Percentiles rank a stretch among this genome's conserved stretches.
Conservation (phyloP, 2,113 vertebrate species). For the Psilopogon haemacephalus region DNA sequence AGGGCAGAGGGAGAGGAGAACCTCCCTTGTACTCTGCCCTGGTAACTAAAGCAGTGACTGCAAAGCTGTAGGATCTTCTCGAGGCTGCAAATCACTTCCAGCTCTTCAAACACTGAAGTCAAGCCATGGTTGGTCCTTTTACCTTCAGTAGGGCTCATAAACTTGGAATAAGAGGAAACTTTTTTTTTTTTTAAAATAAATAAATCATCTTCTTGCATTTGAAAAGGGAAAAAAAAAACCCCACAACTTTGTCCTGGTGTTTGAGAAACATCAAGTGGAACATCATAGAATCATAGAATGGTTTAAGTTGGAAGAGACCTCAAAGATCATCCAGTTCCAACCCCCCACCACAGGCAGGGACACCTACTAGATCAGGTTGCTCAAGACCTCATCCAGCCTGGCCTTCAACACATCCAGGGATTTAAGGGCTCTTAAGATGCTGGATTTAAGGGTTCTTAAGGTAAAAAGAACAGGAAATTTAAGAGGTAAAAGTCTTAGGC, state of each 20-base stretch:
- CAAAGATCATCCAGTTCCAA: too few species aligned
- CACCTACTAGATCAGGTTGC: too few species aligned
- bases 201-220: not conserved
- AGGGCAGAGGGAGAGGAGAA: too few species aligned
- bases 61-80: not conserved
- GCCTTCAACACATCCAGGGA: too few species aligned
- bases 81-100: not conserved
- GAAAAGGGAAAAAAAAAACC: not conserved
- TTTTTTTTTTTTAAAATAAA: too few species aligned
- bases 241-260: not conserved
- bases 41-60: not conserved
- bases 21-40: too few species aligned
- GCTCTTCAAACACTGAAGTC: not conserved
- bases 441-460: not conserved
- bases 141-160: not conserved
- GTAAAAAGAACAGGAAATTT: not conserved
- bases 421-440: too few species aligned
- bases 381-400: too few species aligned
- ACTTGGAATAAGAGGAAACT: not conserved
- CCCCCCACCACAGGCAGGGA: too few species aligned
- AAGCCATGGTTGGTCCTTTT: not conserved
- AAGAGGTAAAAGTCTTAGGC: not conserved
- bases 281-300: too few species aligned
- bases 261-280: rapidly evolving
- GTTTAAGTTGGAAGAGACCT: too few species aligned